Evolutionary conservation across 2,888 invertebrate genomes (phyloP).

Genomic region (Colostygia pectinataria): DNA sequence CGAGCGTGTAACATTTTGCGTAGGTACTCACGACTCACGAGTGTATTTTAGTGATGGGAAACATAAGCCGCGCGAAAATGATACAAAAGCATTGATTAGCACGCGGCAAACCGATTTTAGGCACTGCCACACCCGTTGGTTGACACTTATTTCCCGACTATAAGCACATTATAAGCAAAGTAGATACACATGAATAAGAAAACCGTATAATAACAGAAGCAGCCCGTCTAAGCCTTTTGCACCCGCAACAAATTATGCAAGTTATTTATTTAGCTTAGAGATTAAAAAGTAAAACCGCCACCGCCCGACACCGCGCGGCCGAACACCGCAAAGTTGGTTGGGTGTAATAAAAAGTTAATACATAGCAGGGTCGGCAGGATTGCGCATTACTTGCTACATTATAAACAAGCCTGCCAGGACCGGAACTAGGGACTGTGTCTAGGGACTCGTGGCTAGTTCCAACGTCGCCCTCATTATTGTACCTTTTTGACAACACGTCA

Average conservation of each 20-base stretch:
- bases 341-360: slow-evolving; percentile 79
- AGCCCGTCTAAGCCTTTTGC: slow-evolving; percentile 12
- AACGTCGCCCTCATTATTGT: neutral
- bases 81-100: too few species aligned
- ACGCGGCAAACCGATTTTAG: too few species aligned
- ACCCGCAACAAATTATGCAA: slow-evolving; percentile 11
- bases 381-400: slow-evolving; percentile 79
- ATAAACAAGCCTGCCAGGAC: slow-evolving; percentile 71
- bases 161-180: too few species aligned
- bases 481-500: too few species aligned
- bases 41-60: too few species aligned
- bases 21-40: too few species aligned
- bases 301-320: slow-evolving; percentile 41
- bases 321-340: slow-evolving; percentile 73
- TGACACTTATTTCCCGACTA: too few species aligned
- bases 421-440: neutral
- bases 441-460: neutral
- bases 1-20: too few species aligned
- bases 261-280: slow-evolving; percentile 21
- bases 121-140: too few species aligned
- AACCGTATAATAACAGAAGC: neutral
- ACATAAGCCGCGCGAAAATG: too few species aligned
- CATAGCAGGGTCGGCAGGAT: slow-evolving; percentile 68
- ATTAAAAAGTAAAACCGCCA: slow-evolving; percentile 28
- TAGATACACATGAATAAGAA: too few species aligned